Percentiles rank a stretch among this genome's conserved stretches.
Evolutionary conservation across 92 coral and sea anemone genomes (phyloP).

Genomic region (Isaurus tuberculatus): DNA sequence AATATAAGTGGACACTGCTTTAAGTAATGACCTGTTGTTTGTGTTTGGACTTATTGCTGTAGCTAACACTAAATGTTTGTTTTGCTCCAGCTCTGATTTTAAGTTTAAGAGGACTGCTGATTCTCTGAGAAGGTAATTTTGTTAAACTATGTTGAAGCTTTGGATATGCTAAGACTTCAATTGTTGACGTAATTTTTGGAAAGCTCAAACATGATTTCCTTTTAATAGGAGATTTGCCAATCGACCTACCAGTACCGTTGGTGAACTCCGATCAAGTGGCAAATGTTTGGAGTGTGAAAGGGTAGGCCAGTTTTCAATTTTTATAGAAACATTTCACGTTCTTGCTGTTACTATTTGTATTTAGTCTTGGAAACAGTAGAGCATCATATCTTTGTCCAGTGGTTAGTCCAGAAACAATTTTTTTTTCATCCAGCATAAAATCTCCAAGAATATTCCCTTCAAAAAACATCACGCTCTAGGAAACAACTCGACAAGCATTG

Average conservation of each 20-base stretch:
- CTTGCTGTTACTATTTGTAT: no score
- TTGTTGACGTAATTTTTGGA: no score
- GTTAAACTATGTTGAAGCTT: no score
- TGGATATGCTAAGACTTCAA: neutral
- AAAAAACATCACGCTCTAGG: no score
- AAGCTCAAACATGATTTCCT: neutral
- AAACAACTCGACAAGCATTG: no score
- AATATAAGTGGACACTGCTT: no score
- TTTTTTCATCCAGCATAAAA: no score
- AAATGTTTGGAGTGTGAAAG: slow-evolving; percentile 39
- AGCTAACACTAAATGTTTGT: neutral
- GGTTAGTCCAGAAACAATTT: no score
- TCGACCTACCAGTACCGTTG: neutral
- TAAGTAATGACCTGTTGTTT: neutral
- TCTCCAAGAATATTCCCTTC: no score
- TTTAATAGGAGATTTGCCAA: slow-evolving; percentile 7
- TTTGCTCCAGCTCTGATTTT: slow-evolving; percentile 26
- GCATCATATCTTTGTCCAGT: no score
- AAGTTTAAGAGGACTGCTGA: slow-evolving; percentile 21
- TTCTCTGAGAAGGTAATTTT: slow-evolving; percentile 19
- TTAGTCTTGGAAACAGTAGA: no score
- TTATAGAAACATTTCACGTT: no score
- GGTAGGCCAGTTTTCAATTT: neutral
- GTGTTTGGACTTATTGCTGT: neutral
- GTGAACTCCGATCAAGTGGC: slow-evolving; percentile 10